Evolutionary conservation across 2,888 invertebrate genomes (phyloP), one percentile per base, ranked within the genome.

Genomic region (Xylocampa areola): DNA sequence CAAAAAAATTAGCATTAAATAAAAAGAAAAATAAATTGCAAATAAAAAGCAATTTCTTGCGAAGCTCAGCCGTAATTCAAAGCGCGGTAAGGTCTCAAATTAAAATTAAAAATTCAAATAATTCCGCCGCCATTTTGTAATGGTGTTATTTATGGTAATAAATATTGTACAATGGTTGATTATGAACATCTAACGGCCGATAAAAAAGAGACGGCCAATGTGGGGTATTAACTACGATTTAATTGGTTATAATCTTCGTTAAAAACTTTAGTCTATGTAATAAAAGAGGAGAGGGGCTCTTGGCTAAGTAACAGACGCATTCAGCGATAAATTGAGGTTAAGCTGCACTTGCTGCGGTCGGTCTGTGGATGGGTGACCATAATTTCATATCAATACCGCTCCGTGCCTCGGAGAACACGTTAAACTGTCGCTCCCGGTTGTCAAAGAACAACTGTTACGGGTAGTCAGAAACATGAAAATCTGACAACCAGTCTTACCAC

Each of bases 31-130:
- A 45, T 47, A n/a, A n/a, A n/a, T 25, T 30, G 27, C 23, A 54
- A 67, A 69, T 37, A 39, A 48, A 32, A 44, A 36, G 13, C 27
- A 32, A 25, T 50, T 60, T 65, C 64, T 45, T 33, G 29, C 33
- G 10, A 29, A 27, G 16, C 14, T 21, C 30, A 29, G 32, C 36
- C 50, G 58, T 74, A 67, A 59, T 53, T 76, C 41, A 64, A 14
- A 33, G 10, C 23, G 30, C 21, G 47, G 17, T 62, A 30, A 52
- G 21, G 27, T 29, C 35, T 53, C 62, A 74, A 77, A 63, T 76
- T 77, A 73, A 62, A 77, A 61, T 75, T 77, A 72, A 79, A 74
- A 74, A 73, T 76, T 76, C 47, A 71, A 76, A 77, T 74, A 63
- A 59, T 7, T 44, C 8, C 44, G n/a, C 50, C 40, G 61, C 72